Conservation (phyloP, 2,113 vertebrate species). For the Tringa solitaria region DNA sequence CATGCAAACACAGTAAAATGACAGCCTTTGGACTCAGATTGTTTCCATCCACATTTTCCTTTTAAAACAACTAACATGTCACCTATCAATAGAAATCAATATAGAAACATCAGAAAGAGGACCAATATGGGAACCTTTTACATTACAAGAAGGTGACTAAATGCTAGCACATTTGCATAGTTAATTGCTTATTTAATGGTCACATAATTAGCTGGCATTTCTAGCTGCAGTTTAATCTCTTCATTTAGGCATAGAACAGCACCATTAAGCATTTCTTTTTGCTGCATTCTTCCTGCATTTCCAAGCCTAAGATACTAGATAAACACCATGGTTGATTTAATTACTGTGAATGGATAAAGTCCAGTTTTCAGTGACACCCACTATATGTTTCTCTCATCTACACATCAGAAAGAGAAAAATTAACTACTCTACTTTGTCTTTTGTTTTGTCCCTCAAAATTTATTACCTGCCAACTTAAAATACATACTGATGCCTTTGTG, state of each 20-base stretch:
- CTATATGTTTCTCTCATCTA: not conserved
- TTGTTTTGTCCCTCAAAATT: not conserved
- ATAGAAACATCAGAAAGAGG: not conserved
- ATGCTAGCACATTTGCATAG: not conserved
- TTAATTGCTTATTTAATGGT: not conserved
- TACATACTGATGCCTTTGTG: not conserved
- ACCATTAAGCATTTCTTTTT: not conserved
- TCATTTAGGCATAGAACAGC: not conserved
- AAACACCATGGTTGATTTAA: not conserved
- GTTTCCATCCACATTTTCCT: not conserved
- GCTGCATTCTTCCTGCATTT: not conserved
- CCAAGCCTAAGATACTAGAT: not conserved
- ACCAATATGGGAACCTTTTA: not conserved
- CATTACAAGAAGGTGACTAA: not conserved
- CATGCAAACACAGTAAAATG: not conserved
- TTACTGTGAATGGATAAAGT: not conserved
- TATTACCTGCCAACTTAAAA: constrained; percentile 3
- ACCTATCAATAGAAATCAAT: not conserved
- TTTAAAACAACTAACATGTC: not conserved
- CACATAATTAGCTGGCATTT: constrained; percentile 6
- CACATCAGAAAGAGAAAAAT: not conserved
- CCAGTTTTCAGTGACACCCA: not conserved
- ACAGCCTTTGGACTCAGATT: not conserved
- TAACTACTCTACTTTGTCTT: not conserved
- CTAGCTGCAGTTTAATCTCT: not conserved